Conservation (phyloP, 2,888 invertebrate genomes). For the Cantharis nigra region DNA sequence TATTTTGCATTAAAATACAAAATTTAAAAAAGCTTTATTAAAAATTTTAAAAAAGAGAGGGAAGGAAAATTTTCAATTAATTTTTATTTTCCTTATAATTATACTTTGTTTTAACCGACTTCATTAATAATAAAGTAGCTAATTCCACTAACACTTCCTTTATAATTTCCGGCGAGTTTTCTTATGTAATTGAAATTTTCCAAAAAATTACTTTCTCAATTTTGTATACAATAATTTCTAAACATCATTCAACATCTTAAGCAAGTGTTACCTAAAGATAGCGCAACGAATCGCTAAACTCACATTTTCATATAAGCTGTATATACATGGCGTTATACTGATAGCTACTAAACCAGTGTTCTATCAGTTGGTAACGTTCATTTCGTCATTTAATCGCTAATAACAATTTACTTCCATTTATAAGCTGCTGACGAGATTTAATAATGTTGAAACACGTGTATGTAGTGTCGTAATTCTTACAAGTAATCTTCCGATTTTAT, state of each 20-base stretch:
- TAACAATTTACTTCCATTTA: no score
- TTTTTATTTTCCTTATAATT: background rate
- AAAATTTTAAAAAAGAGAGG: background rate
- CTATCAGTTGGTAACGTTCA: no score
- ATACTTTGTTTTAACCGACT: no score
- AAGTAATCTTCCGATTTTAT: no score
- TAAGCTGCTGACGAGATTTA: no score
- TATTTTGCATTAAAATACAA: background rate
- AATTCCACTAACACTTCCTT: background rate
- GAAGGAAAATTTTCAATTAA: no score
- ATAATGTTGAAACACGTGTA: no score
- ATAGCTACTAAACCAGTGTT: background rate
- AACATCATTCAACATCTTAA: background rate
- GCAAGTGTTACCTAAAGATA: background rate
- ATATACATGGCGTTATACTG: background rate
- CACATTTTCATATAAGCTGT: background rate
- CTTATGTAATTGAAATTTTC: background rate
- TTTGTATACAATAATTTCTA: background rate
- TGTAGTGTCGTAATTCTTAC: no score
- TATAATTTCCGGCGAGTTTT: background rate
- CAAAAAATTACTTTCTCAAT: background rate
- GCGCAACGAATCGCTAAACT: background rate
- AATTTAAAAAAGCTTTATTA: background rate
- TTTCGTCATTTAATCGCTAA: no score
- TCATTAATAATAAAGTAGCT: background rate